These are phyloP conservation scores for Drosophila fungiperda DNA, from an alignment of 2,888 invertebrate genomes.

Conservation along the genomic window DNA sequence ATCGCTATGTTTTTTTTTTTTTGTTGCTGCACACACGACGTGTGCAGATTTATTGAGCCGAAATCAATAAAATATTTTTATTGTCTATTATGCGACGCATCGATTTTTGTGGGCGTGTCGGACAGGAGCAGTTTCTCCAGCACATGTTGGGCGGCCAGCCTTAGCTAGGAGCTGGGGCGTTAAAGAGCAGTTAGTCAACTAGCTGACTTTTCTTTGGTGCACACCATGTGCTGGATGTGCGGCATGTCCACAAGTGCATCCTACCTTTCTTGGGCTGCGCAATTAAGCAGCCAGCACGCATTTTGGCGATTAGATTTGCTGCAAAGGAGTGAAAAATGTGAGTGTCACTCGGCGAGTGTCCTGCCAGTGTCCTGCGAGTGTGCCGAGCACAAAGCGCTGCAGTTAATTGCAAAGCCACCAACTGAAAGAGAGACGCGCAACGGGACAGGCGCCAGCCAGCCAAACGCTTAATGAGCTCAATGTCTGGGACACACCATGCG, in stretches of 20 bases:
- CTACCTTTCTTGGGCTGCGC: conserved; percentile 20
- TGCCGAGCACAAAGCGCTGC: conserved; percentile 61
- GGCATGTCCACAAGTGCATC: not conserved
- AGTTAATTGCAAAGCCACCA: conserved; percentile 81
- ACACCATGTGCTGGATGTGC: conserved; percentile 59
- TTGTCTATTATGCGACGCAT: conserved; percentile 36
- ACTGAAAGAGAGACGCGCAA: conserved; percentile 58
- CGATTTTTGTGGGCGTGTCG: conserved; percentile 22
- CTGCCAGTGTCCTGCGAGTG: conserved; percentile 35
- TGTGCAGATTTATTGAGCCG: conserved; percentile 46
- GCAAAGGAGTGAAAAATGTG: conserved; percentile 70
- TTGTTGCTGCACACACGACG: not conserved
- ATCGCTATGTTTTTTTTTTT: conserved; percentile 19
- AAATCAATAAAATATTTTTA: conserved; percentile 72
- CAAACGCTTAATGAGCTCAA: conserved; percentile 59
- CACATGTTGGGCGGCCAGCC: conserved; percentile 54
- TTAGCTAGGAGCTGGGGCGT: conserved; percentile 26
- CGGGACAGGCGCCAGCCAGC: conserved; percentile 74
- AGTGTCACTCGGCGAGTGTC: conserved; percentile 53
- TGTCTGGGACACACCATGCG: conserved; percentile 43
- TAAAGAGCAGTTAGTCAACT: conserved; percentile 32
- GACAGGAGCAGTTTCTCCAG: conserved; percentile 71
- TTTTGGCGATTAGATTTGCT: conserved; percentile 67
- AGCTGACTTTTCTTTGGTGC: not conserved
- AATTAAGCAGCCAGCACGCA: conserved; percentile 70